Evolutionary conservation across 2,797 vertebrate species (phyloP).

Genomic region (Neosalanx taihuensis): DNA sequence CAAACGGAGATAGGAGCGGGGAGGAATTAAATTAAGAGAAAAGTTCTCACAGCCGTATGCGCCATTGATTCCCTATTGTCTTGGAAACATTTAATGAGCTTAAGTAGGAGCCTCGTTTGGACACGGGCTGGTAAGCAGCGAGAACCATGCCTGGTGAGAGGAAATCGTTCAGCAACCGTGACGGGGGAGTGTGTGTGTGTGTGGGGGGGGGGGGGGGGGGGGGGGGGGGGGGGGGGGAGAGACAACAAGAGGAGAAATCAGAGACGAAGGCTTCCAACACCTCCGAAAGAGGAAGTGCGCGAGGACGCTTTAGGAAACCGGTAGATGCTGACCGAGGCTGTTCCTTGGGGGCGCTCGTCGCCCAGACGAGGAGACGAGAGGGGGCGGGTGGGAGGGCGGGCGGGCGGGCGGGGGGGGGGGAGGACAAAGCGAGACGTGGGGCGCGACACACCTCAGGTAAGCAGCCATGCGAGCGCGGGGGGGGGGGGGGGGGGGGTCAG

Average conservation of each 20-base stretch:
- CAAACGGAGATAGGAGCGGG: conserved; percentile 64
- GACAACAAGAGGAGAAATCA: conserved; percentile 13
- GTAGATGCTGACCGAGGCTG: conserved; percentile 41
- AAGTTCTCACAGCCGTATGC: conserved; percentile 73
- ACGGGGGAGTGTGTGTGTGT: conserved; percentile 55
- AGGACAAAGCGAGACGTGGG: conserved; percentile 17
- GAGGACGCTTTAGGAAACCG: conserved; percentile 62
- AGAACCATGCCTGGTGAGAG: conserved; percentile 68
- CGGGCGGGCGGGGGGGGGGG: neutral
- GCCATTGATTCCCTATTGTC: conserved; percentile 81
- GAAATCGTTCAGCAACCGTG: conserved; percentile 67
- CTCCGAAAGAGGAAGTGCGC: conserved; percentile 46
- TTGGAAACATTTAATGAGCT: conserved; percentile 82
- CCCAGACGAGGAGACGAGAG: conserved; percentile 23
- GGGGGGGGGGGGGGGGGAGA: conserved; percentile 4
- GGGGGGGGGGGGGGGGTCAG: too few relatives aligned
- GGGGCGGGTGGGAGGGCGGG: conserved; percentile 14
- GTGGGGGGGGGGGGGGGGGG: conserved; percentile 34
- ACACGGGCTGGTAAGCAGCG: conserved; percentile 65
- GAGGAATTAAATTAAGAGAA: conserved; percentile 75
- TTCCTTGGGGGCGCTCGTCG: conserved; percentile 43
- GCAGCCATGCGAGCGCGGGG: neutral
- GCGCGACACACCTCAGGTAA: neutral
- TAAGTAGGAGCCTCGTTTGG: conserved; percentile 76
- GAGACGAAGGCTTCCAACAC: conserved; percentile 31